These are phyloP conservation scores for Thereva unica DNA, from an alignment of 2,888 invertebrate genomes.

Conservation along the genomic window DNA sequence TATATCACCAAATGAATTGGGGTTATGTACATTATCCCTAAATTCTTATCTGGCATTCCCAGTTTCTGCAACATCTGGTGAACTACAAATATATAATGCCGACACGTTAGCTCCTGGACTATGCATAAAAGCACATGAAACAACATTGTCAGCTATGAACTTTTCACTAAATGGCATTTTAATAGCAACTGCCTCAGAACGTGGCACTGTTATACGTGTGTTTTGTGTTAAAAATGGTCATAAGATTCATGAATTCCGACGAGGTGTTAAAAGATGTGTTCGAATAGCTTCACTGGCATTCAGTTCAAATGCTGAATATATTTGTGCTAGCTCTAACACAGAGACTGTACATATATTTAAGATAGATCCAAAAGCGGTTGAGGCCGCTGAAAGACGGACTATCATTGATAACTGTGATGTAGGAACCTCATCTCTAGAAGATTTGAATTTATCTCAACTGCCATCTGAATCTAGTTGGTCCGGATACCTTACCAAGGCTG, in stretches of 20 bases:
- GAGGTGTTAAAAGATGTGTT: constrained; percentile 57
- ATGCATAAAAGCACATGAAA: constrained; percentile 55
- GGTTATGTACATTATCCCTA: constrained; percentile 55
- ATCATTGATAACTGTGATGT: constrained; percentile 32
- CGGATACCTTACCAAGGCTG: constrained; percentile 55
- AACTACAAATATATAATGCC: constrained; percentile 56
- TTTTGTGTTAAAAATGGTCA: constrained; percentile 58
- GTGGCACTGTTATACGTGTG: constrained; percentile 58
- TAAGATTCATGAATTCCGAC: constrained; percentile 56
- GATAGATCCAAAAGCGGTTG: constrained; percentile 53
- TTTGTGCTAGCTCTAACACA: constrained; percentile 57
- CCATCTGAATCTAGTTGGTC: constrained; percentile 48
- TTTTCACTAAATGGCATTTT: constrained; percentile 56
- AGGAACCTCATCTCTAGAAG: constrained; percentile 41
- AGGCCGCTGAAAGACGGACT: constrained; percentile 49
- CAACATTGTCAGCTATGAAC: constrained; percentile 54
- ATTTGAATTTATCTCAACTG: constrained; percentile 32
- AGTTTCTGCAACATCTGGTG: constrained; percentile 46
- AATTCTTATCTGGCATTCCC: constrained; percentile 57
- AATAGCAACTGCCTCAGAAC: constrained; percentile 57
- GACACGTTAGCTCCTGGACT: constrained; percentile 51
- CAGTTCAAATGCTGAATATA: constrained; percentile 52
- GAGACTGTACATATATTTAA: constrained; percentile 58
- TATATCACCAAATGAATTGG: constrained; percentile 53
- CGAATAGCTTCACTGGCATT: constrained; percentile 56